These are phyloP conservation scores for Aselliscus stoliczkanus DNA, from an alignment of 2,797 vertebrate species.

Conservation along the genomic window DNA sequence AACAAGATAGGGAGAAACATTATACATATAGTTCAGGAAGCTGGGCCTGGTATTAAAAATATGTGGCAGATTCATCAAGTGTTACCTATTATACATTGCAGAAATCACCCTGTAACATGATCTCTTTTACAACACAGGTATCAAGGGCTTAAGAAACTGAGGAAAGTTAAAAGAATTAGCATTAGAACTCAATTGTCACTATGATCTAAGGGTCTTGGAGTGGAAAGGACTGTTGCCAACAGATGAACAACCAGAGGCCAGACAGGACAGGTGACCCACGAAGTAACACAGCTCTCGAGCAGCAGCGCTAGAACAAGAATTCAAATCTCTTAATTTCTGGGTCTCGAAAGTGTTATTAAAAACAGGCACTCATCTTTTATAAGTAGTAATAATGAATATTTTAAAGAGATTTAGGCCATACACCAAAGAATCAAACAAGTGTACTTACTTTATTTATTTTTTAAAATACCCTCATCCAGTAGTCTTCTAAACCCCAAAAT, in stretches of 20 bases:
- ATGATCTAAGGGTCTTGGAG: not conserved
- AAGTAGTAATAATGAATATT: not conserved
- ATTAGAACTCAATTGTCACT: not conserved
- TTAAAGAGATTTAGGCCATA: constrained; percentile 8
- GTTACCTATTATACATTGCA: not conserved
- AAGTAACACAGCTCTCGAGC: not conserved
- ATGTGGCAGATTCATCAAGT: not conserved
- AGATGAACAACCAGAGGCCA: not conserved
- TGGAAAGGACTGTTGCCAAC: not conserved
- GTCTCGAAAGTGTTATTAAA: not conserved
- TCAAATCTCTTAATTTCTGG: not conserved
- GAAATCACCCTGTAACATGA: not conserved
- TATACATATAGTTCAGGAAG: constrained; percentile 19
- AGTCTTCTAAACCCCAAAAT: not conserved
- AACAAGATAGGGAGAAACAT: not conserved
- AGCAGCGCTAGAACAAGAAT: not conserved
- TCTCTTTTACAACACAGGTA: not conserved
- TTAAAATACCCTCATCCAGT: not conserved
- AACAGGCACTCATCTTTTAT: not conserved
- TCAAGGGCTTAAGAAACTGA: not conserved
- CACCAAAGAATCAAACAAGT: not conserved
- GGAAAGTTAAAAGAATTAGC: not conserved
- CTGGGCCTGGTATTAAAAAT: not conserved
- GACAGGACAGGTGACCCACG: not conserved
- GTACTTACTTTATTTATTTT: not conserved